Conservation (phyloP, 2,888 invertebrate species). For the Cerceris ruficornis region DNA sequence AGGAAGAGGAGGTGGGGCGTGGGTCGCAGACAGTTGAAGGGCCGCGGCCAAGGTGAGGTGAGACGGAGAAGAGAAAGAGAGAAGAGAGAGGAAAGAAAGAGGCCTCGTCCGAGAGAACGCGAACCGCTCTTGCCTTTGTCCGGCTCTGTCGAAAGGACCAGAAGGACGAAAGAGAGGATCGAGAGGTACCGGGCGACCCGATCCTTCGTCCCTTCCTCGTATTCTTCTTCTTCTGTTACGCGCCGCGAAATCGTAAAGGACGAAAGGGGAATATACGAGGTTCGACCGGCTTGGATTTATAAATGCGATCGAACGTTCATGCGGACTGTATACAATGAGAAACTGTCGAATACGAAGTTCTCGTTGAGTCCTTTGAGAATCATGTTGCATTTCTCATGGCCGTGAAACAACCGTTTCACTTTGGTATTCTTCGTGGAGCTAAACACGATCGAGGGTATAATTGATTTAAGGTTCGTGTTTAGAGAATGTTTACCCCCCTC, state of each 20-base stretch:
- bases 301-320: conserved; percentile 9
- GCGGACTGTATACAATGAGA: background rate
- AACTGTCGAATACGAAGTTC: background rate
- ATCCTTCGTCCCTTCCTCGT: conserved; percentile 39
- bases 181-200: conserved; percentile 39
- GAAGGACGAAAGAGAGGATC: conserved; percentile 55
- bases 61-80: conserved; percentile 64
- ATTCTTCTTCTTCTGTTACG: conserved; percentile 41
- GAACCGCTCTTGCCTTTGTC: conserved; percentile 74
- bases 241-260: conserved; percentile 49
- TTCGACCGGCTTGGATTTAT: conserved; percentile 2
- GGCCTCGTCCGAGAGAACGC: conserved; percentile 58
- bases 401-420: too few relatives aligned
- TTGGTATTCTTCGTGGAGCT: background rate
- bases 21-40: conserved; percentile 81
- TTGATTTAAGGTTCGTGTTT: background rate
- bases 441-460: background rate
- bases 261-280: conserved; percentile 31
- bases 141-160: conserved; percentile 62
- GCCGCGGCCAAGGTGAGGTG: conserved; percentile 81
- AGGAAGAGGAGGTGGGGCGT: conserved; percentile 73
- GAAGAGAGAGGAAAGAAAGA: conserved; percentile 57
- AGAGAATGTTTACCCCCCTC: conserved; percentile 1
- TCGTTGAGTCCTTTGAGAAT: too few relatives aligned
- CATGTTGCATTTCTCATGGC: too few relatives aligned